Evolutionary conservation across 1,140 invertebrate species (phyloP).

Genomic region (Mactra quadrangularis): DNA sequence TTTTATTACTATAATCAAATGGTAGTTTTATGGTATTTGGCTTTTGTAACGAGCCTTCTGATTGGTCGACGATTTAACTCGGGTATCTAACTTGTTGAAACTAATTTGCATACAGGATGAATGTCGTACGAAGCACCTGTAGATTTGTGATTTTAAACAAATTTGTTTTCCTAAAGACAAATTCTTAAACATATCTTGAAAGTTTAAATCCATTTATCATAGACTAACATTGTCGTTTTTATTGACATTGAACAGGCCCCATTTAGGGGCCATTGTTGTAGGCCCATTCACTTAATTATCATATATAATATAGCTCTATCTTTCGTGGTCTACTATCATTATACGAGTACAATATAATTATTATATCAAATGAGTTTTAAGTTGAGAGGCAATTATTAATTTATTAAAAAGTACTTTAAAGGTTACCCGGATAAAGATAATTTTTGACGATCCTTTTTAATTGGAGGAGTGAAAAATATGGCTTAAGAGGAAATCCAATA

Average conservation of each 20-base stretch:
- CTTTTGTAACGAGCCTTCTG: neutral
- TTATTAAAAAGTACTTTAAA: too few species aligned
- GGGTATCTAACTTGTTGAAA: constrained; percentile 40
- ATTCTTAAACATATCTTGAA: constrained; percentile 10
- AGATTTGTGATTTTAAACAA: constrained; percentile 16
- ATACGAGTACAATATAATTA: too few species aligned
- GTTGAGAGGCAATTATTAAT: too few species aligned
- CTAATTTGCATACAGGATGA: constrained; percentile 52
- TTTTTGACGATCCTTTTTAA: too few species aligned
- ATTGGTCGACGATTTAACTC: constrained; percentile 2
- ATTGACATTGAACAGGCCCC: neutral
- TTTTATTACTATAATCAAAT: constrained; percentile 42
- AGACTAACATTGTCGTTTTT: neutral
- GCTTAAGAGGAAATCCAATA: too few species aligned
- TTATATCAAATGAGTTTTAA: too few species aligned
- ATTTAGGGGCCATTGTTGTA: neutral
- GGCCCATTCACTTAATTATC: too few species aligned
- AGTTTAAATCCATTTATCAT: constrained; percentile 11
- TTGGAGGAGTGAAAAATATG: too few species aligned
- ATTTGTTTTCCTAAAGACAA: constrained; percentile 18
- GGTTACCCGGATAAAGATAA: too few species aligned
- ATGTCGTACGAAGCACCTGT: constrained; percentile 34
- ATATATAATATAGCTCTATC: too few species aligned
- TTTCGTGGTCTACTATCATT: too few species aligned
- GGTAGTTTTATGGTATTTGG: constrained; percentile 3